Evolutionary conservation across 64 coral and sea anemone species (phyloP).

Genomic region (Trachythela sp.): DNA sequence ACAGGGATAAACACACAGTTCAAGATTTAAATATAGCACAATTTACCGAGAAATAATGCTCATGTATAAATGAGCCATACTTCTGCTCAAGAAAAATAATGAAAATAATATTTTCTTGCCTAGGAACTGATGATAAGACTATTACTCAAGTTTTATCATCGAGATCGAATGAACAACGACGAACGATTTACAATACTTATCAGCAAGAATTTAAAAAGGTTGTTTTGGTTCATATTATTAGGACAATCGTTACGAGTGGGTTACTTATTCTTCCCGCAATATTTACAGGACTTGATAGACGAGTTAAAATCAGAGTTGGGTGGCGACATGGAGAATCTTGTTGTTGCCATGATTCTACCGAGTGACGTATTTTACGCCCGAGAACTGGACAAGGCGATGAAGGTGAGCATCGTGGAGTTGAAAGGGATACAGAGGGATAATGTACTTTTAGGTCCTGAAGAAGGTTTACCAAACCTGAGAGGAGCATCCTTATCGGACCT

Average conservation of each 20-base stretch:
- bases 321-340: not conserved
- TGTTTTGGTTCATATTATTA: not conserved
- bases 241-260: not conserved
- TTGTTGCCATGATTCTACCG: not conserved
- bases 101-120: not conserved
- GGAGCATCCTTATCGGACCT: too few species aligned
- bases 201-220: not conserved
- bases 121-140: not conserved
- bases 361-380: not conserved
- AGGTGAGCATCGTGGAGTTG: not conserved
- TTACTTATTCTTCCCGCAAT: too few species aligned
- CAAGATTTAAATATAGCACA: too few species aligned
- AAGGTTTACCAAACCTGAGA: too few species aligned
- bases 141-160: not conserved
- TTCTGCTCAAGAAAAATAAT: not conserved
- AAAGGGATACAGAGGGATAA: not conserved
- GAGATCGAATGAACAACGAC: not conserved
- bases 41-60: not conserved
- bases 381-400: not conserved
- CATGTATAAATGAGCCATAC: not conserved
- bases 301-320: not conserved
- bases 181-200: not conserved
- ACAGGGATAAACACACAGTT: too few species aligned
- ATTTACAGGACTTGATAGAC: not conserved
- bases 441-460: not conserved